Evolutionary conservation across 1,140 invertebrate species (phyloP), one percentile per base, ranked within the genome.

Genomic region (Limonius californicus): DNA sequence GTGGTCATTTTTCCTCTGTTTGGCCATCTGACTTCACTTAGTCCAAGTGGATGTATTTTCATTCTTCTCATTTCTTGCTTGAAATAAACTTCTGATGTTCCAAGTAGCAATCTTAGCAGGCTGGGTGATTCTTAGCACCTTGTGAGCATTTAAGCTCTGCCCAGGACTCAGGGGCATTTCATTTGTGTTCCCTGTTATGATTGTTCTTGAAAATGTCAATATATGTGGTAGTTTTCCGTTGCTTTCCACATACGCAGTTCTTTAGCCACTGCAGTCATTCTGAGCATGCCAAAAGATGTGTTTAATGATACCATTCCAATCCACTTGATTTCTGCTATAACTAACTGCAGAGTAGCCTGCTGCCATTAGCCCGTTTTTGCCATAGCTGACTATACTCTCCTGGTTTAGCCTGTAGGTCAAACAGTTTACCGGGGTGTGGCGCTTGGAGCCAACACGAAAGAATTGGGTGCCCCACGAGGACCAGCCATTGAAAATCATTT

Each of bases 1-100:
- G 45, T 50, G 2, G 8, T 18, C 19, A 19, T 18, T 9, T 18
- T 50, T 50, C 2, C 45, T 7, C 35, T 21, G 30, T 23, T 55
- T 9, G 15, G 43, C 67, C 61, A 67, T 27, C 57, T 8, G 1
- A 57, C 54, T 59, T 67, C 65, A n/a, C n/a, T n/a, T n/a, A 57
- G 42, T 3, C 60, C 65, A 15, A 69, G 15, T 9, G 65, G 59
- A 21, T 67, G 43, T 14, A 69, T 56, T 12, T 64, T 6, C 16
- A 64, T 16, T 21, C 39, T 27, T 19, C 59, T 27, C 62, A 67
- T 67, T 55, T 66, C 62, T 12, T 16, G 53, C 6, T 16, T 19
- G 7, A 23, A 19, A 54, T 4, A 54, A 2, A 14, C 21, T 54
- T 7, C 21, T 14, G 11, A 54, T 21, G 14, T 54, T 23, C 21